Evolutionary conservation across 23 tunicate genomes (phyloP).

Genomic region (Ascidia mentula): DNA sequence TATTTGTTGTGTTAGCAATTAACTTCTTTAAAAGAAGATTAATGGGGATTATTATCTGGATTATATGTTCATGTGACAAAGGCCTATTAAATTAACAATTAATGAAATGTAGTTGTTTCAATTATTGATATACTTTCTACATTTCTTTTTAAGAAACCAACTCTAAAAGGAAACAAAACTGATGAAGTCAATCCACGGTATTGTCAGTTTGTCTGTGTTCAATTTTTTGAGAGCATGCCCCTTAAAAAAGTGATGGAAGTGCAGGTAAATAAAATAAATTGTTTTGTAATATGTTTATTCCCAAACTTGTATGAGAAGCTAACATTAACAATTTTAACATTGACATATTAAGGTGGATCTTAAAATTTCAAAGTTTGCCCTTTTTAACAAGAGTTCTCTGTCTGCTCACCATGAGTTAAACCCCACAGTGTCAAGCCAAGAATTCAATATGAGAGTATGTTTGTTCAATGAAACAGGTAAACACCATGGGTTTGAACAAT

Average conservation of each 20-base stretch:
- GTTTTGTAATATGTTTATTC: not conserved
- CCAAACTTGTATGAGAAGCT: not conserved
- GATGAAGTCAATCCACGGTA: not conserved
- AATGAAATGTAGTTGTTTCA: too few relatives aligned
- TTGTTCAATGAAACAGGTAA: slow-evolving; percentile 40
- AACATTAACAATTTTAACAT: not conserved
- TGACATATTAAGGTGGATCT: slow-evolving; percentile 19
- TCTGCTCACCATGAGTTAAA: slow-evolving; percentile 31
- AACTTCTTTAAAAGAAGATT: too few relatives aligned
- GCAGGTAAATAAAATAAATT: slow-evolving; percentile 20
- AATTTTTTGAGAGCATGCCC: slow-evolving; percentile 31
- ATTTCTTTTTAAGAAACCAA: not conserved
- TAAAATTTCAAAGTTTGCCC: slow-evolving; percentile 6
- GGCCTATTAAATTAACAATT: too few relatives aligned
- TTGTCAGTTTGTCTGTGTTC: slow-evolving; percentile 39
- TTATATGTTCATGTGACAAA: too few relatives aligned
- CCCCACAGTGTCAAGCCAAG: slow-evolving; percentile 45
- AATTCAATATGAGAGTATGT: slow-evolving; percentile 58
- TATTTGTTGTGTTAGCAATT: too few relatives aligned
- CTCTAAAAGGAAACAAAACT: not conserved
- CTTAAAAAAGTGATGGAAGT: slow-evolving; percentile 41
- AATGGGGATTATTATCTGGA: not conserved
- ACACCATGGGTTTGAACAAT: not conserved
- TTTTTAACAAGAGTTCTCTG: slow-evolving; percentile 11
- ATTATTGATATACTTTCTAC: too few relatives aligned